A percentile compares a stretch with the other conserved stretches of the same genome.
phyloP scores from a whole-genome alignment of 1,140 invertebrate species.

The Drosophila pallidifrons region DNA sequence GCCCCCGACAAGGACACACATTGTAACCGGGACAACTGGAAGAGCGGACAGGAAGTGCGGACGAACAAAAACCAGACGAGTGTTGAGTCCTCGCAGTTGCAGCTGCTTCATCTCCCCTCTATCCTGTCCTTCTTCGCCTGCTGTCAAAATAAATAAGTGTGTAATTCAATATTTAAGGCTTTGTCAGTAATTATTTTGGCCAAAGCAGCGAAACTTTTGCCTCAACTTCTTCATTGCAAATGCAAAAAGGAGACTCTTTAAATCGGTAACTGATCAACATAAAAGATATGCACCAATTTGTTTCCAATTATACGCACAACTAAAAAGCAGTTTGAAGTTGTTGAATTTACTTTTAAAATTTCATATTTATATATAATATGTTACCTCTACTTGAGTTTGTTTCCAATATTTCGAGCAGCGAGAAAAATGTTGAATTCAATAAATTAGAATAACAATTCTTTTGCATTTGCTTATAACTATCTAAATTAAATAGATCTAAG shows the following conservation, averaged over 20 bases:
- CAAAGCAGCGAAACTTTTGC: conserved; percentile 59
- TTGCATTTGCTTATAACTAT: too few species aligned
- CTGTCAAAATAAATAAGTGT: conserved; percentile 77
- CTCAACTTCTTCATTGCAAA: conserved; percentile 23
- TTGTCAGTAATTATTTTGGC: conserved; percentile 79
- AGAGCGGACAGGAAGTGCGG: conserved; percentile 27
- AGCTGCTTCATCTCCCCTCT: background rate
- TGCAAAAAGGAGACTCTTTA: background rate
- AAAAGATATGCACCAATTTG: background rate
- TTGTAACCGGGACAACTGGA: conserved; percentile 31
- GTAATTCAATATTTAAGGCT: conserved; percentile 82
- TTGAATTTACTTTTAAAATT: too few species aligned
- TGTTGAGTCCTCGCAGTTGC: conserved; percentile 38
- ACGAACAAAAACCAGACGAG: conserved; percentile 41
- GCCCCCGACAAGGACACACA: conserved; percentile 40
- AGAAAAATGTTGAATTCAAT: too few species aligned
- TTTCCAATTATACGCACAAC: too few species aligned
- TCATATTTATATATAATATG: too few species aligned
- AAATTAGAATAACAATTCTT: too few species aligned
- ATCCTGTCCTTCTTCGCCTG: background rate
- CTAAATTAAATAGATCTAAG: too few species aligned
- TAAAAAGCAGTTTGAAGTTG: too few species aligned
- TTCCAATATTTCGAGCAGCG: too few species aligned
- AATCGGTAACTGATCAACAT: conserved; percentile 4
- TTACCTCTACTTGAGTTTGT: too few species aligned